These are phyloP conservation scores for Glyphotaelius pellucidus DNA, from an alignment of 2,888 invertebrate genomes.

Conservation along the genomic window DNA sequence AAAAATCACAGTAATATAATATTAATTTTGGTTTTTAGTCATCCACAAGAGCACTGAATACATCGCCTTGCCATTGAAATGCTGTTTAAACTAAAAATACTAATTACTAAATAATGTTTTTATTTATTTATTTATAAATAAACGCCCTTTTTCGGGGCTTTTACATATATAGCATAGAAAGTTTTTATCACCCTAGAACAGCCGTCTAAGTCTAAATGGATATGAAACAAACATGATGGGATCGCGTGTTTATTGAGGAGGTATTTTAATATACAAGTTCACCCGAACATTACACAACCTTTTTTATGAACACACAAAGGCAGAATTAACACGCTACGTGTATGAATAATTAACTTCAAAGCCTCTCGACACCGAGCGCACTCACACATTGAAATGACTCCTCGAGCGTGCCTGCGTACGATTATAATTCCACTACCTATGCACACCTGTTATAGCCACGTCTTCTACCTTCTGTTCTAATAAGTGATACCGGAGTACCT, in stretches of 20 bases:
- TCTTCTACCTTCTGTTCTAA: slow-evolving; percentile 43
- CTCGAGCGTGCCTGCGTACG: slow-evolving; percentile 42
- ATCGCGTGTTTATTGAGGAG: slow-evolving; percentile 47
- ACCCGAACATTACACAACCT: slow-evolving; percentile 49
- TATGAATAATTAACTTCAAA: slow-evolving; percentile 57
- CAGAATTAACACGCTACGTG: slow-evolving; percentile 60
- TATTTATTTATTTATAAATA: no score
- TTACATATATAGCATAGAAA: no score
- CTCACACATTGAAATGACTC: slow-evolving; percentile 1
- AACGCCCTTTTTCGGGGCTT: no score
- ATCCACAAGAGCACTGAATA: background rate
- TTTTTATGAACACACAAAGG: slow-evolving; percentile 54
- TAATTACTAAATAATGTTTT: background rate
- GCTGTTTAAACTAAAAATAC: background rate
- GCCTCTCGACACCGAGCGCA: slow-evolving; percentile 48
- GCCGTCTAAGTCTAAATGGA: background rate
- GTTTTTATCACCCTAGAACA: background rate
- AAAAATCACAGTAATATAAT: background rate
- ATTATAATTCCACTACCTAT: slow-evolving; percentile 25
- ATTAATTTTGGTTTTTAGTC: background rate
- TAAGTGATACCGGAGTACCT: slow-evolving; percentile 34
- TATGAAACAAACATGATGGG: slow-evolving; percentile 30
- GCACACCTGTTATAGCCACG: slow-evolving; percentile 5
- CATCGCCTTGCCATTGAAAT: background rate
- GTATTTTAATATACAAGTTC: slow-evolving; percentile 51